Base-by-base conservation (phyloP, 2,113 vertebrate genomes). In the Condylura cristata region DNA sequence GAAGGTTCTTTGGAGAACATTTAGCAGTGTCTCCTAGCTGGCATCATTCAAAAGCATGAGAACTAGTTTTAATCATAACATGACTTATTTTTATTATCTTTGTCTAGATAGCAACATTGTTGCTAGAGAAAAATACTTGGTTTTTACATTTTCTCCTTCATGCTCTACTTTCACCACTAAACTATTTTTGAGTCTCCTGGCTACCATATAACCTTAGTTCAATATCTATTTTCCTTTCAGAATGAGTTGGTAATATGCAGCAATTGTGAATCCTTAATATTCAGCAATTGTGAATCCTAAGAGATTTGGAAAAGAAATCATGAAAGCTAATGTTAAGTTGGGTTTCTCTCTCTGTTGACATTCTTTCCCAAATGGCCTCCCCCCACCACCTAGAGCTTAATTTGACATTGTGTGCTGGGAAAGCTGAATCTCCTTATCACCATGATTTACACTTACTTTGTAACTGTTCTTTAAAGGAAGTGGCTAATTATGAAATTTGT, bases 51-150 rank as follows among this genome's bases (percentile, higher is more conserved):
- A 71, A 71, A 53, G 75, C 32, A 79, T 63, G 17, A 12, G 53
- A n/a, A 56, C 41, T 86, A 68, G 44, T 93, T 94, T 46, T 76
- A 66, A 89, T 81, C 94, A 51, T n/a, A 75, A 65, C 7, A 26
- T 34, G 70, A 74, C 58, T 56, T 58, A 16, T 58, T 44, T 70
- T 16, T 71, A 24, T 75, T 86, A 51, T 58, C 63, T 91, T 89
- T 86, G 60, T 74, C 20, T 39, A 10, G n/a, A 28, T 61, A 65
- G 39, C 66, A 63, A 90, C 65, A 58, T 8, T 53, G 46, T 78
- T 20, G 39, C 41, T 75, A 53, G 75, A 93, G 70, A 95, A 83
- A 86, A 72, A 93, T 56, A 22, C 32, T 91, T 82, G 12, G 60
- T 89, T 95, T 39, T 39, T 89, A 4, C 0, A 32, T 68, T 74